These are phyloP conservation scores for Amphipoea lucens DNA, from an alignment of 2,888 invertebrate genomes.

Conservation along the genomic window DNA sequence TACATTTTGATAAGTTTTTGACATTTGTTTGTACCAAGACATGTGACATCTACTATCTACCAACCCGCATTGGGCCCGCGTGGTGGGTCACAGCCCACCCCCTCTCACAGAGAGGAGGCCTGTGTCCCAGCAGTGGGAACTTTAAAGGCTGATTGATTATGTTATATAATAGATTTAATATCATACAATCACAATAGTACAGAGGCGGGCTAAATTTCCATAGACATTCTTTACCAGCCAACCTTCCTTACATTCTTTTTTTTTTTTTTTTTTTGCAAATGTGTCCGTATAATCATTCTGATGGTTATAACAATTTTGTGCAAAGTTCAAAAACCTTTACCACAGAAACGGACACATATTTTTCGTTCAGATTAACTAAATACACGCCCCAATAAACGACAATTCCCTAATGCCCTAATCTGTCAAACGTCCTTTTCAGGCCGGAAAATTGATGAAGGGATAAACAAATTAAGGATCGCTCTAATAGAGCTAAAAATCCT, in stretches of 20 bases:
- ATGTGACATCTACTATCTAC: too few relatives aligned
- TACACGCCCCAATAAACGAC: neutral
- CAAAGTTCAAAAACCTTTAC: neutral
- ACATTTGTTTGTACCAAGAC: too few relatives aligned
- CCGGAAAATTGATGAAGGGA: conserved; percentile 28
- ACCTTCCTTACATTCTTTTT: rapidly evolving
- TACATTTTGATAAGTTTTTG: too few relatives aligned
- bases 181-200: neutral
- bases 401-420: conserved; percentile 24
- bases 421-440: conserved; percentile 37
- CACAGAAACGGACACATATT: neutral
- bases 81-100: too few relatives aligned
- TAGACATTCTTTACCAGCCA: neutral
- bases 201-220: neutral
- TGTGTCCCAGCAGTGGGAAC: too few relatives aligned
- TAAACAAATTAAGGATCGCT: conserved; percentile 43
- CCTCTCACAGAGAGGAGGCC: too few relatives aligned
- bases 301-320: neutral
- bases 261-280: neutral
- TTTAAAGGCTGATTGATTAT: too few relatives aligned
- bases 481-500: conserved; percentile 15
- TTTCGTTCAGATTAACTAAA: conserved; percentile 14
- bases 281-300: neutral
- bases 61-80: too few relatives aligned
- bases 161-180: too few relatives aligned